Base-by-base conservation (phyloP, 2,113 vertebrate genomes). In the Hystrix cristata region DNA sequence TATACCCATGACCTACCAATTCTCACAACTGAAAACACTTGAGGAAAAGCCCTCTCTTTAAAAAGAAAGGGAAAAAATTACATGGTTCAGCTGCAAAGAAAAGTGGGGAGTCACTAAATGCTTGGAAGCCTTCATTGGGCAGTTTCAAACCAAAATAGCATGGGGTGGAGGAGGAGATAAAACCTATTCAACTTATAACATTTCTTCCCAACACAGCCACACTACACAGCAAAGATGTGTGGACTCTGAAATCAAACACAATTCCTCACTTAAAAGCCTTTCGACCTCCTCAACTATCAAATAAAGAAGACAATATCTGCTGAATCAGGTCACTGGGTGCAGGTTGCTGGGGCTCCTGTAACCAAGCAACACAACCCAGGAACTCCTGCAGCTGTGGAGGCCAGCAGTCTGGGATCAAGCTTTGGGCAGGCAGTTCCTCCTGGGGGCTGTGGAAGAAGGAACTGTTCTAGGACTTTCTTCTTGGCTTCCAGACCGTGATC, bases 1-100 rank as follows among this genome's bases (percentile, higher is more conserved):
- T 90, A 15, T 65, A 85, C 9, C 80, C 31, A 29, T 27, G 19
- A 46, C 53, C 34, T 67, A 87, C n/a, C 51, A 85, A 34, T 29
- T 85, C 64, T 92, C 64, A 88, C 65, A 87, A 79, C 23, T 82
- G 55, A 97, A 96, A 90, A 95, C 43, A 78, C 71, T 95, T 80
- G 25, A 94, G 9, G 4, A 64, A 82, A 87, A 95, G 59, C 5
- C 13, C 21, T 76, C 27, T 94, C 71, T 85, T 69, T 65, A 15
- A 87, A 93, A 71, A 74, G 8, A 96, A 71, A 65, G 25, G 53
- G 27, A 65, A 72, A 64, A 84, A 83, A 89, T 85, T 51, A n/a
- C 10, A 43, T 16, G 65, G 43, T 71, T 91, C 65, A 90, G 21
- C 38, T 71, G 0, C 64, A 74, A 74, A 95, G 57, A 91, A 92